Conservation (phyloP, 2,113 vertebrate species). For the Antechinus stuartii region DNA sequence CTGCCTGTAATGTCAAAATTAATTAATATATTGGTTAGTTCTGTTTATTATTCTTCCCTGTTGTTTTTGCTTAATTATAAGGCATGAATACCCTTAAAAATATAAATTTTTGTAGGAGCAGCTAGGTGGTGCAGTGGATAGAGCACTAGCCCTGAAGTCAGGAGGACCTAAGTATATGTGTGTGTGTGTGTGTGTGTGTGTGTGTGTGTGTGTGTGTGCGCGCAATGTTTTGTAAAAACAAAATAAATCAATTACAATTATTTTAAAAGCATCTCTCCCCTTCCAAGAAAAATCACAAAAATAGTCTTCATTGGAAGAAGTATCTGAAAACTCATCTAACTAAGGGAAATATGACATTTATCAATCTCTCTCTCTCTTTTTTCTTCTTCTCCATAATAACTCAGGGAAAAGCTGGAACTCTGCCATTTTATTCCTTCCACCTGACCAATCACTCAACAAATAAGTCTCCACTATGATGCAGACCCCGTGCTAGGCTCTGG, state of each 20-base stretch:
- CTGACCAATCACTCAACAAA: neutral
- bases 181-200: too few relatives aligned
- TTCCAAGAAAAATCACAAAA: neutral
- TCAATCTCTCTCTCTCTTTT: neutral
- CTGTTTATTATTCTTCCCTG: neutral
- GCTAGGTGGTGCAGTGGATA: too few relatives aligned
- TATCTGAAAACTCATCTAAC: conserved; percentile 28
- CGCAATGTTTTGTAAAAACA: neutral
- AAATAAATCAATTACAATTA: neutral
- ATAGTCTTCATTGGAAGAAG: conserved; percentile 23
- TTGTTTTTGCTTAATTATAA: neutral
- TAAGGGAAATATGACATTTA: conserved; percentile 9
- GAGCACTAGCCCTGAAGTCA: too few relatives aligned
- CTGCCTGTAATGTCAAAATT: neutral
- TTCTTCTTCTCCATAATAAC: neutral
- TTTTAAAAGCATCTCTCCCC: neutral
- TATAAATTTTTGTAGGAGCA: neutral
- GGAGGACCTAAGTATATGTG: too few relatives aligned
- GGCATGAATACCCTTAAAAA: neutral
- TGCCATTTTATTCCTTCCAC: neutral
- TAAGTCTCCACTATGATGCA: neutral
- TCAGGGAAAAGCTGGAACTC: neutral
- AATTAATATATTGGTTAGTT: neutral
- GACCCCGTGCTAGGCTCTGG: neutral
- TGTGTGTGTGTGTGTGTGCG: too few relatives aligned